Evolutionary conservation across 2,113 vertebrate species (phyloP).

Genomic region (Platycercus adscitus): DNA sequence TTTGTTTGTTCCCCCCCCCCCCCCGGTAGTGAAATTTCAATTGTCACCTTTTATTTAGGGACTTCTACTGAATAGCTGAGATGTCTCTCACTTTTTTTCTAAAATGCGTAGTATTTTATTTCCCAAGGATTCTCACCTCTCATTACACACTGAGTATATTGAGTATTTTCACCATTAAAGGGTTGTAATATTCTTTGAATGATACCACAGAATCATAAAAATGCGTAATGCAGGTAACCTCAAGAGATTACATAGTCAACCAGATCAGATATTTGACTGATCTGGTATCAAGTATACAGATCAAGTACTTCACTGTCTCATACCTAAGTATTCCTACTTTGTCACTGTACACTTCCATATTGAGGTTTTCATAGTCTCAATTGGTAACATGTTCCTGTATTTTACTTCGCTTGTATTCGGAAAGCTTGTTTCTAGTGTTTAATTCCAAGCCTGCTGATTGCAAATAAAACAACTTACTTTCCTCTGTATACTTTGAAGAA

Average conservation of each 20-base stretch:
- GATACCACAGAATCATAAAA: not conserved
- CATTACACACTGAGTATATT: not conserved
- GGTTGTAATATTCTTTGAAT: not conserved
- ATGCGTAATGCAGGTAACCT: not conserved
- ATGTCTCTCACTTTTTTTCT: not conserved
- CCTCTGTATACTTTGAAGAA: constrained; percentile 2
- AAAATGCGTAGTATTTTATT: not conserved
- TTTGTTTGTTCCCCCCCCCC: no score
- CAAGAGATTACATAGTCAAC: not conserved
- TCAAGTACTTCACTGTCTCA: not conserved
- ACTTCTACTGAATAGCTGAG: not conserved
- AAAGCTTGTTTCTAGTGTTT: not conserved
- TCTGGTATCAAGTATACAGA: not conserved
- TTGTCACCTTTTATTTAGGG: not conserved
- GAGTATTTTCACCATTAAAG: not conserved
- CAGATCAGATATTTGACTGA: not conserved
- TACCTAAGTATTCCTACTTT: not conserved
- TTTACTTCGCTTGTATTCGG: not conserved
- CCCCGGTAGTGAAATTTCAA: not conserved
- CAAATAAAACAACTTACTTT: not conserved
- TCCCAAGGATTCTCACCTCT: not conserved
- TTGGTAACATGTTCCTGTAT: not conserved
- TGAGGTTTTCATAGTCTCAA: not conserved
- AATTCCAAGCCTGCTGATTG: not conserved
- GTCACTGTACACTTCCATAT: not conserved